Percentiles rank a stretch among this genome's conserved stretches.
These are phyloP conservation scores for Tenualosa thibaudeaui DNA, from an alignment of 2,797 vertebrate species.

Conservation along the genomic window DNA sequence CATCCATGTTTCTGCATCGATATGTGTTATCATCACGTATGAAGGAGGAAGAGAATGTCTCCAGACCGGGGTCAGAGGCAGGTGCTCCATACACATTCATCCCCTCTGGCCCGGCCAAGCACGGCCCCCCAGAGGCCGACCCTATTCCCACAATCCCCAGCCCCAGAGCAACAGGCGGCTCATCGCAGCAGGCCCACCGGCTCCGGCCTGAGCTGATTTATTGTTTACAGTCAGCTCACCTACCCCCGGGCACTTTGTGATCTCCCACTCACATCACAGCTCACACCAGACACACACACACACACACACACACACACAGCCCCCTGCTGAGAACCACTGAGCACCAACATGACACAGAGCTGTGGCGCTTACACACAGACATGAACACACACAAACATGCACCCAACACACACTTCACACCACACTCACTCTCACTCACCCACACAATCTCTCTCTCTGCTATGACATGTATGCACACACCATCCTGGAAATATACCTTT, in stretches of 20 bases:
- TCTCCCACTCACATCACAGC: slow-evolving; percentile 56
- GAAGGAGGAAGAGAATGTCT: slow-evolving; percentile 38
- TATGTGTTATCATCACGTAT: too few relatives aligned
- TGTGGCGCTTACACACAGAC: background rate
- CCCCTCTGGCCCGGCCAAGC: background rate
- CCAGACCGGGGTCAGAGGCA: slow-evolving; percentile 30
- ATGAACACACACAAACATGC: background rate
- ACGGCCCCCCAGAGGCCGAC: background rate
- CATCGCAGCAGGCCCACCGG: slow-evolving; percentile 42
- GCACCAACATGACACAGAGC: too few relatives aligned
- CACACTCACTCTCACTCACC: background rate
- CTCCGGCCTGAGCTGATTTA: slow-evolving; percentile 70
- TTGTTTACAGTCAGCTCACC: slow-evolving; percentile 77
- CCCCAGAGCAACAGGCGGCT: slow-evolving; percentile 29
- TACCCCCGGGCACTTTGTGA: slow-evolving; percentile 76
- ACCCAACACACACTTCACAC: background rate
- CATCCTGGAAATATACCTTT: background rate
- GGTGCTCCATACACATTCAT: background rate
- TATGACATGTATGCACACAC: background rate
- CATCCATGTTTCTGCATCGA: background rate
- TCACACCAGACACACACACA: background rate
- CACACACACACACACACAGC: background rate
- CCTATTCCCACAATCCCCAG: background rate
- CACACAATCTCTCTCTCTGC: background rate
- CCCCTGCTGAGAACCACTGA: too few relatives aligned